Percentiles rank a stretch among this genome's conserved stretches.
phyloP scores from a whole-genome alignment of 2,797 vertebrate genomes.

The Periophthalmus magnuspinnatus region DNA sequence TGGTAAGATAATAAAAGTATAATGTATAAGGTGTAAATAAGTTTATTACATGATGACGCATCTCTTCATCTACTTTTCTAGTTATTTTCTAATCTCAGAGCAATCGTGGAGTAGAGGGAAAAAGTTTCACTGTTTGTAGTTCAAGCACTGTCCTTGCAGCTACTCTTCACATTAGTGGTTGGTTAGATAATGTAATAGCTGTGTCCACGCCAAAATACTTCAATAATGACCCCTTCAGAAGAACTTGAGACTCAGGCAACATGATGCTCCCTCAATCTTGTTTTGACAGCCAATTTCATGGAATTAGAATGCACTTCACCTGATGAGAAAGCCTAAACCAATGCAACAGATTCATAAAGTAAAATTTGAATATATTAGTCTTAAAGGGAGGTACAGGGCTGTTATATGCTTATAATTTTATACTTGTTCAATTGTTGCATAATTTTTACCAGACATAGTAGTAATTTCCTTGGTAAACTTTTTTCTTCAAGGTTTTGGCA shows the following conservation, averaged over 20 bases:
- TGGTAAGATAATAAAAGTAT: too few relatives aligned
- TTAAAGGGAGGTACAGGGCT: too few relatives aligned
- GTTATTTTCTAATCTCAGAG: too few relatives aligned
- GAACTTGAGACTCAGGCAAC: slow-evolving; percentile 2
- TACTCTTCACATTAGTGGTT: neutral
- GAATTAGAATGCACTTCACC: neutral
- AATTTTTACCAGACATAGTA: too few relatives aligned
- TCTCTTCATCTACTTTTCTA: too few relatives aligned
- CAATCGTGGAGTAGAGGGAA: too few relatives aligned
- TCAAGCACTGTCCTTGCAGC: neutral
- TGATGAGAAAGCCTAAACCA: neutral
- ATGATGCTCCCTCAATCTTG: neutral
- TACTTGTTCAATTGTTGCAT: too few relatives aligned
- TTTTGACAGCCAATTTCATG: neutral
- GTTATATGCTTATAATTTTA: too few relatives aligned
- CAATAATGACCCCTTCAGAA: neutral
- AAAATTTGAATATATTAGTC: neutral
- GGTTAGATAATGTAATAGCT: neutral
- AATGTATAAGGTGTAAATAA: too few relatives aligned
- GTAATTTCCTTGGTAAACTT: neutral
- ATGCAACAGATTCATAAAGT: neutral
- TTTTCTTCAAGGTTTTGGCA: neutral
- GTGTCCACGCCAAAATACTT: neutral
- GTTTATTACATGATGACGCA: too few relatives aligned
- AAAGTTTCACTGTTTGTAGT: neutral